These are phyloP conservation scores for Ellobium chinense DNA, from an alignment of 2,888 invertebrate genomes.

Conservation along the genomic window DNA sequence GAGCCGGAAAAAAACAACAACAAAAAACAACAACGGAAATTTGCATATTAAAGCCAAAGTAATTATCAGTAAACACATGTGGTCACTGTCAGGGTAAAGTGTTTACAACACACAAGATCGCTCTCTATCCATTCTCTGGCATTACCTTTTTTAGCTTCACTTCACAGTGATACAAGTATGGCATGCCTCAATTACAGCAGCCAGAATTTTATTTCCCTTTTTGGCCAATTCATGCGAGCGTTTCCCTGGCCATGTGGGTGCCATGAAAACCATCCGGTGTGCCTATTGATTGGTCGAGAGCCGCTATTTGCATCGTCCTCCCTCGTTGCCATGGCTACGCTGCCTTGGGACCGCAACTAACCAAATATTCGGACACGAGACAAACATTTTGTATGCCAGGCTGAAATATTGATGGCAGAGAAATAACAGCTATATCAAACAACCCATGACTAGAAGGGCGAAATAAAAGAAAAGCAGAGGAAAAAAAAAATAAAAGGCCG, in stretches of 20 bases:
- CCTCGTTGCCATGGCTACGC: conserved; percentile 39
- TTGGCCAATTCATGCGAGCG: neutral
- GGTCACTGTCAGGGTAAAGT: too few relatives aligned
- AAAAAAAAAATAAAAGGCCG: neutral
- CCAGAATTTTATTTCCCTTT: conserved; percentile 5
- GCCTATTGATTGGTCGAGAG: conserved; percentile 36
- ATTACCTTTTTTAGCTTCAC: too few relatives aligned
- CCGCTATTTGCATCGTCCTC: conserved; percentile 41
- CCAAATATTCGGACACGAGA: conserved; percentile 44
- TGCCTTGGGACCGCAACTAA: conserved; percentile 42
- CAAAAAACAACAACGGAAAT: neutral
- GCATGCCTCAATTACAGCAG: neutral
- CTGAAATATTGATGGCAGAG: conserved; percentile 36
- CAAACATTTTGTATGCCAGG: conserved; percentile 27
- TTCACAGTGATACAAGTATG: too few relatives aligned
- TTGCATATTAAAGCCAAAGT: too few relatives aligned
- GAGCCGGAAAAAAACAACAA: neutral
- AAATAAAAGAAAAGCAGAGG: neutral
- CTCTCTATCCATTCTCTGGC: neutral
- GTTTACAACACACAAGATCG: too few relatives aligned
- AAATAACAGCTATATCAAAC: conserved; percentile 40
- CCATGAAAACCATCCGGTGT: conserved; percentile 23
- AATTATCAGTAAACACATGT: too few relatives aligned
- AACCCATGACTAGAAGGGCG: neutral
- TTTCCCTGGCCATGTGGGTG: conserved; percentile 21